These are phyloP conservation scores for Stramonita haemastoma DNA, from an alignment of 2,888 invertebrate species.

Conservation along the genomic window DNA sequence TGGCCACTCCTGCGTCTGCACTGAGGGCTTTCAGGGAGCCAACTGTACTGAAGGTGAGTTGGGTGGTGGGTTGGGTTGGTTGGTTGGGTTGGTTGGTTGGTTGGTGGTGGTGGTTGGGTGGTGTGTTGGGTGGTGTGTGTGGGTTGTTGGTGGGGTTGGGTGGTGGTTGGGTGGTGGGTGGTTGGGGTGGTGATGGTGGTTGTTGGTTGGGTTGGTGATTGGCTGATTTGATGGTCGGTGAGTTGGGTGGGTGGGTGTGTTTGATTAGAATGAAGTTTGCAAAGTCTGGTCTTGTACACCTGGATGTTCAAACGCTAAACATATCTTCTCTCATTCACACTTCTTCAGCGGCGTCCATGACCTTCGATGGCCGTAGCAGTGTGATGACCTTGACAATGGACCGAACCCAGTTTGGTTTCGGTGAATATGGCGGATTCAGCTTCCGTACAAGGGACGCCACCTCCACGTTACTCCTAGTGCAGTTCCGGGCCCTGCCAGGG, in stretches of 20 bases:
- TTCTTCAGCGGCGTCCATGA: conserved; percentile 59
- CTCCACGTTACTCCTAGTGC: conserved; percentile 63
- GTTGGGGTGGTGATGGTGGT: too few species aligned
- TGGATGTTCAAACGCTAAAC: neutral
- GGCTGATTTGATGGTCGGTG: too few species aligned
- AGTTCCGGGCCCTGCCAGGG: conserved; percentile 53
- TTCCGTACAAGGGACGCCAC: conserved; percentile 64
- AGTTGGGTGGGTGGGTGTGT: too few species aligned
- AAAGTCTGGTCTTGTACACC: too few species aligned
- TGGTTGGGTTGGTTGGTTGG: too few species aligned
- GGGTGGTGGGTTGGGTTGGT: too few species aligned
- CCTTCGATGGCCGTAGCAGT: conserved; percentile 66
- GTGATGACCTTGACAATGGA: conserved; percentile 58
- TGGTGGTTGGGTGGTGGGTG: too few species aligned
- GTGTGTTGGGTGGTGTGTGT: too few species aligned
- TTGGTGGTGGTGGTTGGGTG: too few species aligned
- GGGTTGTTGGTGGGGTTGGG: too few species aligned
- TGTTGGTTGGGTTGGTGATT: too few species aligned
- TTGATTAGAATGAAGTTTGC: too few species aligned
- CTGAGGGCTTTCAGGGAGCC: conserved; percentile 56
- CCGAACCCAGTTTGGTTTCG: conserved; percentile 63
- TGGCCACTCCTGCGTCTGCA: conserved; percentile 62
- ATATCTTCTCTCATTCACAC: neutral
- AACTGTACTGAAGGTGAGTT: conserved; percentile 64
- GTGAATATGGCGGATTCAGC: conserved; percentile 60